These are phyloP conservation scores for Pandemis cinnamomeana DNA, from an alignment of 2,888 invertebrate genomes.

Conservation along the genomic window DNA sequence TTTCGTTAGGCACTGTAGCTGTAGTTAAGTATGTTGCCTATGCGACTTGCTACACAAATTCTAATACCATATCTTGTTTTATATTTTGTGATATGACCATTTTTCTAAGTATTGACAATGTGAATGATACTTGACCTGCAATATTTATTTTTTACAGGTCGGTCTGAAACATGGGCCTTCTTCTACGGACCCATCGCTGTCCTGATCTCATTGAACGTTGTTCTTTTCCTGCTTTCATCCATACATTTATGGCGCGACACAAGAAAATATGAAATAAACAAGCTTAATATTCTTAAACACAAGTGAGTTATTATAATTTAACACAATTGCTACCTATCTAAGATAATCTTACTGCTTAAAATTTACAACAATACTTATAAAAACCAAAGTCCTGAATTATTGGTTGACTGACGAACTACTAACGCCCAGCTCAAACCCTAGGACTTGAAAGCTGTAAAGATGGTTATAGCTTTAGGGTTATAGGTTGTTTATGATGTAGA, in stretches of 20 bases:
- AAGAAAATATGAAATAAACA: slow-evolving; percentile 79
- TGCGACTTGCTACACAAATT: no score
- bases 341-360: background rate
- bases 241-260: slow-evolving; percentile 83
- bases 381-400: no score
- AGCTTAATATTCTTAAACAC: slow-evolving; percentile 82
- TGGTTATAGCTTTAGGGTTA: no score
- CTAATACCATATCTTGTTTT: no score
- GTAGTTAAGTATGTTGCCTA: no score
- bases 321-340: background rate
- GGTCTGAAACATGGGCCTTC: slow-evolving; percentile 85
- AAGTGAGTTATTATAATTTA: slow-evolving; percentile 68
- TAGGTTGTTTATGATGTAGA: no score
- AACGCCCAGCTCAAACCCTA: no score
- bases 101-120: no score
- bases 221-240: slow-evolving; percentile 85
- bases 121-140: background rate
- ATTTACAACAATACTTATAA: background rate
- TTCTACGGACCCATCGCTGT: slow-evolving; percentile 88
- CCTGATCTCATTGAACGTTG: slow-evolving; percentile 82
- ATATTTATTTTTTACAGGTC: slow-evolving; percentile 66
- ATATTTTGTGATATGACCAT: background rate
- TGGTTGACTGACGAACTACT: no score
- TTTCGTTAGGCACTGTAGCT: no score
- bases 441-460: no score